Conservation (phyloP, 2,888 invertebrate species). For the Tipula helvola region DNA sequence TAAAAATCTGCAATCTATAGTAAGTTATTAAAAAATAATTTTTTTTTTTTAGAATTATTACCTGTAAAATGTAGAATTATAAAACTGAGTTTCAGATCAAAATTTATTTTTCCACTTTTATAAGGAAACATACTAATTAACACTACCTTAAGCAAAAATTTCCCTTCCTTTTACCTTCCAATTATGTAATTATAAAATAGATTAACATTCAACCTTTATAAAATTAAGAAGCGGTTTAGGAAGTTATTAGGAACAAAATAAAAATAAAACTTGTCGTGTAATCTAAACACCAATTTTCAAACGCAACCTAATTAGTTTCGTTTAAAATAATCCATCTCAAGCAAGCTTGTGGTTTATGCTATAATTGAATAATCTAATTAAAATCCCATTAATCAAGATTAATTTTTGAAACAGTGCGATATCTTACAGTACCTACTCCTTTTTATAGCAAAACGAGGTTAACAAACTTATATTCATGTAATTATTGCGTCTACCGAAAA, state of each 20-base stretch:
- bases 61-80: no score
- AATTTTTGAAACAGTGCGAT: neutral
- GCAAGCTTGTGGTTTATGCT: neutral
- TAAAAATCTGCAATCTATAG: no score
- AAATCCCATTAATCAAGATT: neutral
- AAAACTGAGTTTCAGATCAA: no score
- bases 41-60: no score
- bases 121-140: no score
- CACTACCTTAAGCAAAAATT: no score
- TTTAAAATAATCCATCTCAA: neutral
- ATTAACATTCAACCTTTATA: neutral
- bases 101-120: no score
- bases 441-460: neutral
- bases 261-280: neutral
- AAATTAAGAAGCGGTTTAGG: neutral
- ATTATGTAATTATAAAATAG: neutral
- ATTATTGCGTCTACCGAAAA: neutral
- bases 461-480: neutral
- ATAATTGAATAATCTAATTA: neutral
- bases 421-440: neutral
- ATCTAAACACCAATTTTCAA: neutral
- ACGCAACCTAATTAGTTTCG: neutral
- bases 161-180: no score
- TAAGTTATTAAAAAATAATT: no score
- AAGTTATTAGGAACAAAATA: neutral